Evolutionary conservation across 2,888 invertebrate genomes (phyloP).

Genomic region (Drosophila ustulata): DNA sequence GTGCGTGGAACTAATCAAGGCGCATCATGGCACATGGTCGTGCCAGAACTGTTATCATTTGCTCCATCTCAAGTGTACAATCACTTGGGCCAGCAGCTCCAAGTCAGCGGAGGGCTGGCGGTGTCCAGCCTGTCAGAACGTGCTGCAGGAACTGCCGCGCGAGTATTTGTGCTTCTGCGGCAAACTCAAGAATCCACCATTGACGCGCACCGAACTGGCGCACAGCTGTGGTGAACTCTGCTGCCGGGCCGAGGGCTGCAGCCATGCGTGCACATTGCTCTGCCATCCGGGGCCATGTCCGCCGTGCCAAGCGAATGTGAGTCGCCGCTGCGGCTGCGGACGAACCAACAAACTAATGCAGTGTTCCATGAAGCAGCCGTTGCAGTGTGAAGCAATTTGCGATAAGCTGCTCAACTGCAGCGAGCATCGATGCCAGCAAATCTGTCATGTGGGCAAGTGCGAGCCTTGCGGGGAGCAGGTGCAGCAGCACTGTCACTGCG

Average conservation of each 20-base stretch:
- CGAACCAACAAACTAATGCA: constrained; percentile 89
- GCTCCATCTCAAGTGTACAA: constrained; percentile 95
- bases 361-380: constrained; percentile 90
- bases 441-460: constrained; percentile 94
- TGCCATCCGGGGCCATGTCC: constrained; percentile 99
- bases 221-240: constrained; percentile 97
- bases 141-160: constrained; percentile 89
- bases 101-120: constrained; percentile 94
- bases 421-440: constrained; percentile 89
- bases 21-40: constrained; percentile 94
- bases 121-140: constrained; percentile 98
- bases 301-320: constrained; percentile 92
- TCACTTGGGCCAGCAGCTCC: constrained; percentile 96
- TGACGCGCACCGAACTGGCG: constrained; percentile 91
- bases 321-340: constrained; percentile 92
- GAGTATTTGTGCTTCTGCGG: constrained; percentile 97
- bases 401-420: constrained; percentile 91
- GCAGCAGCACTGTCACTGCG: constrained; percentile 91
- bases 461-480: constrained; percentile 89
- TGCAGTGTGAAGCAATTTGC: constrained; percentile 92
- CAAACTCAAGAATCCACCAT: constrained; percentile 90
- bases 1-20: constrained; percentile 94
- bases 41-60: constrained; percentile 97
- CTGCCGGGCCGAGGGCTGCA: constrained; percentile 86
- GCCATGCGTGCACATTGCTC: constrained; percentile 90